Percentiles rank a stretch among this genome's conserved stretches.
Evolutionary conservation across 53 echinoderm and acorn worm genomes (phyloP).

Genomic region (Actinopyga echinites): DNA sequence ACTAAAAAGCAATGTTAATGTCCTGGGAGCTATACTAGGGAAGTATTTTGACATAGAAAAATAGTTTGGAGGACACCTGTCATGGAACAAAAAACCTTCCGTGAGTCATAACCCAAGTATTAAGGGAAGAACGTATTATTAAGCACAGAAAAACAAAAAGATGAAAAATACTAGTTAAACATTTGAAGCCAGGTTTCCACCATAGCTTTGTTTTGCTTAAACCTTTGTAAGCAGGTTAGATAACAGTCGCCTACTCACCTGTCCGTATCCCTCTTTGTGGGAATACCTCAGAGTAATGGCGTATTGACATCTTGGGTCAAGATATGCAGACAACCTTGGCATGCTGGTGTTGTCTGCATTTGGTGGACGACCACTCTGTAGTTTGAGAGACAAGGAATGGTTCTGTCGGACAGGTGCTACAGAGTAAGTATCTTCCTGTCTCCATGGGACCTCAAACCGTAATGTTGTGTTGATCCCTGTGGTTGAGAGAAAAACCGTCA

Average conservation of each 20-base stretch:
- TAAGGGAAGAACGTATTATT: no score
- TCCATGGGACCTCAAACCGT: slow-evolving; percentile 86
- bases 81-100: no score
- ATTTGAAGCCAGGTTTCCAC: no score
- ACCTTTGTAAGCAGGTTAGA: neutral
- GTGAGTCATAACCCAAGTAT: no score
- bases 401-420: slow-evolving; percentile 57
- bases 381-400: slow-evolving; percentile 77
- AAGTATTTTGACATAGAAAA: no score
- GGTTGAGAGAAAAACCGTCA: neutral
- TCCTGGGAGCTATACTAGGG: no score
- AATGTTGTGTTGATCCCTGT: slow-evolving; percentile 86
- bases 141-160: no score
- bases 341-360: slow-evolving; percentile 46
- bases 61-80: no score
- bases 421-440: slow-evolving; percentile 73
- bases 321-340: slow-evolving; percentile 61
- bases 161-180: no score
- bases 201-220: no score
- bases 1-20: no score
- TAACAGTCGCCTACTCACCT: slow-evolving; percentile 57
- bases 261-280: slow-evolving; percentile 72
- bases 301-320: slow-evolving; percentile 86
- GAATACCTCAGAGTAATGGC: slow-evolving; percentile 59
- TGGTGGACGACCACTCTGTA: slow-evolving; percentile 71